Evolutionary conservation across 2,113 vertebrate genomes (phyloP).

Genomic region (Pangasianodon gigas): DNA sequence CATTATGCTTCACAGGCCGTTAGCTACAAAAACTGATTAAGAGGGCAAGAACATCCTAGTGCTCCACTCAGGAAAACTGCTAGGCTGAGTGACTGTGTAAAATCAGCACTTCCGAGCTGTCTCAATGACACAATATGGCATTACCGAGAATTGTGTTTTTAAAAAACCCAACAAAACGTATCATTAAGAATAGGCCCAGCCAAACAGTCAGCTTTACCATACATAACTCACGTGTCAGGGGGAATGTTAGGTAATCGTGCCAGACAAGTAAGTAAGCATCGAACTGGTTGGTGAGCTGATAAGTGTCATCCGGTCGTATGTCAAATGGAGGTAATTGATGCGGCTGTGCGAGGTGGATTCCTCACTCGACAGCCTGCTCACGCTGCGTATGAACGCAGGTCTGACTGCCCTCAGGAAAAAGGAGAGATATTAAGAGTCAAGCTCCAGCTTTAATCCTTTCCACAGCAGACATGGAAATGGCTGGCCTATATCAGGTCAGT

Average conservation of each 20-base stretch:
- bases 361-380: conserved; percentile 17
- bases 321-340: conserved; percentile 42
- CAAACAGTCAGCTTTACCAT: conserved; percentile 8
- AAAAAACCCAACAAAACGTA: conserved; percentile 4
- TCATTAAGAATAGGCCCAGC: conserved; percentile 8
- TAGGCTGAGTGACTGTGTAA: conserved; percentile 19
- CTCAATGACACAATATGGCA: conserved; percentile 3
- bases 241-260: conserved; percentile 17
- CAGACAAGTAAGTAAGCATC: conserved; percentile 33
- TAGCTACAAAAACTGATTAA: conserved; percentile 46
- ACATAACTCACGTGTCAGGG: conserved; percentile 3
- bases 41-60: conserved; percentile 29
- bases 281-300: conserved; percentile 17
- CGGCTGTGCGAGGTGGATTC: neutral
- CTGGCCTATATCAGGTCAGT: conserved; percentile 39
- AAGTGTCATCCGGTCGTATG: conserved; percentile 23
- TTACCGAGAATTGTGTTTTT: neutral
- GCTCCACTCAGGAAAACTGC: neutral
- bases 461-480: conserved; percentile 34
- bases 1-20: conserved; percentile 38
- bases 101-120: conserved; percentile 1
- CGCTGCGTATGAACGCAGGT: neutral
- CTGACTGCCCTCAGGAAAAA: conserved; percentile 8
- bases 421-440: conserved; percentile 33
- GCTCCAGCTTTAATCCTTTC: conserved; percentile 44